Percentiles rank a stretch among this genome's conserved stretches.
Conservation (phyloP, 92 coral and sea anemone genomes). For the Heteractis magnifica region DNA sequence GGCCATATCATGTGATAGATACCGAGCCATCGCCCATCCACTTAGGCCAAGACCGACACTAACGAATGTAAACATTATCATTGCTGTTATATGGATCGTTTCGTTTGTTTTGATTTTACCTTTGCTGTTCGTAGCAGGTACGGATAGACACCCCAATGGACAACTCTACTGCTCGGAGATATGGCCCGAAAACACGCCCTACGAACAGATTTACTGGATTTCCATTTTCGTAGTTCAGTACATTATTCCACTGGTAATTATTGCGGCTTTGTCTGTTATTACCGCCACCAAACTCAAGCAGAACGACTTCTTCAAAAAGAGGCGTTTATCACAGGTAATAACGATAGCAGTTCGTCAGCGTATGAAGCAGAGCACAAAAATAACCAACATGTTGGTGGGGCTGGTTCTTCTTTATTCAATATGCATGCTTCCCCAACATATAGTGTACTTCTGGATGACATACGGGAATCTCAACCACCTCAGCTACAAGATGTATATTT, state of each 20-base stretch:
- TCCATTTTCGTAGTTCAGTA: slow-evolving; percentile 77
- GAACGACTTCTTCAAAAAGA: slow-evolving; percentile 37
- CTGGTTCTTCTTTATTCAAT: slow-evolving; percentile 67
- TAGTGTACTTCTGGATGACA: slow-evolving; percentile 81
- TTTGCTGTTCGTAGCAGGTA: slow-evolving; percentile 69
- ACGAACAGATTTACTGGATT: slow-evolving; percentile 77
- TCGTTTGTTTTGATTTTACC: slow-evolving; percentile 74
- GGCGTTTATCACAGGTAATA: slow-evolving; percentile 48
- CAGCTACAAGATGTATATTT: slow-evolving; percentile 77
- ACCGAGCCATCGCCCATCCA: slow-evolving; percentile 74
- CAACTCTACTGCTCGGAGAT: slow-evolving; percentile 68
- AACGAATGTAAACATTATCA: slow-evolving; percentile 59
- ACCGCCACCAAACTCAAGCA: slow-evolving; percentile 50
- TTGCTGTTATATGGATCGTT: slow-evolving; percentile 67
- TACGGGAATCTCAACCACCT: slow-evolving; percentile 71
- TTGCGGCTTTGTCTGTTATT: slow-evolving; percentile 52
- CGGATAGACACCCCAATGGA: slow-evolving; percentile 42
- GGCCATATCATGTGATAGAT: slow-evolving; percentile 81
- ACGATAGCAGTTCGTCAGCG: slow-evolving; percentile 66
- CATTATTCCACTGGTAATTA: slow-evolving; percentile 65
- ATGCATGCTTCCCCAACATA: slow-evolving; percentile 90
- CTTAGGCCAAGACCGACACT: slow-evolving; percentile 63
- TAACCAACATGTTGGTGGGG: slow-evolving; percentile 82
- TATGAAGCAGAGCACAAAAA: slow-evolving; percentile 71
- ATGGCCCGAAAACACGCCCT: slow-evolving; percentile 55